phyloP scores from a whole-genome alignment of 2,888 invertebrate genomes.

The Phytoseiulus persimilis region DNA sequence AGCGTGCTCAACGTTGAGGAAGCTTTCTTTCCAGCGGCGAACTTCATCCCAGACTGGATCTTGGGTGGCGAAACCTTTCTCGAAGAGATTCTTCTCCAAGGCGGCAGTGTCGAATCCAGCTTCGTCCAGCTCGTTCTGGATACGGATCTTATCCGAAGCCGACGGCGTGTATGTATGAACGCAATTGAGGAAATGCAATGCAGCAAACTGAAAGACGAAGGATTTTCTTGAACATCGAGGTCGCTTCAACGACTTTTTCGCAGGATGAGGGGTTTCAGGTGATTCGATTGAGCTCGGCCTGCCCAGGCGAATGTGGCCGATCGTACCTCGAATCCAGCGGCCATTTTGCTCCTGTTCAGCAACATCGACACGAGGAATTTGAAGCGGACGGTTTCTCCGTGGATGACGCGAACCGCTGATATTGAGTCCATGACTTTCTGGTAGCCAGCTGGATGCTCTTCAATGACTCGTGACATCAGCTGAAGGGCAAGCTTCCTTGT shows the following conservation, averaged over 20 bases:
- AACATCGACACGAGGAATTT: constrained; percentile 32
- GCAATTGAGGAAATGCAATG: constrained; percentile 13
- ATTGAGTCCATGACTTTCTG: constrained; percentile 35
- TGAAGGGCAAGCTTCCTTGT: constrained; percentile 31
- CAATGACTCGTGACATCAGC: constrained; percentile 37
- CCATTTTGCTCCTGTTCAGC: constrained; percentile 28
- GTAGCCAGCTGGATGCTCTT: constrained; percentile 15
- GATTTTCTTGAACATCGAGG: background rate
- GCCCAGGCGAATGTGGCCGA: no score
- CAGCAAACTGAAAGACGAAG: background rate
- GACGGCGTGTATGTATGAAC: constrained; percentile 31
- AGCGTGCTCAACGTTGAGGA: constrained; percentile 20
- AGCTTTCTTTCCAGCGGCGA: constrained; percentile 32
- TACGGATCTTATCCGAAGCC: constrained; percentile 24
- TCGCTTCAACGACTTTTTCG: no score
- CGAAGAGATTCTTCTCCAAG: constrained; percentile 18
- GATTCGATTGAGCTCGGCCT: no score
- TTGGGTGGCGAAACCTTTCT: constrained; percentile 22
- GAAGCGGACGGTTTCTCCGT: constrained; percentile 31
- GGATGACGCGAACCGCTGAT: constrained; percentile 32
- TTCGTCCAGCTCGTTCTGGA: constrained; percentile 30
- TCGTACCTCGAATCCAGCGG: constrained; percentile 27
- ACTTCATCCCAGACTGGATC: constrained; percentile 32
- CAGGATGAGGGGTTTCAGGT: no score
- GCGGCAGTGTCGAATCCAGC: constrained; percentile 25